Base-by-base conservation (phyloP, 2,113 vertebrate genomes). In the Chrysochloris asiatica region DNA sequence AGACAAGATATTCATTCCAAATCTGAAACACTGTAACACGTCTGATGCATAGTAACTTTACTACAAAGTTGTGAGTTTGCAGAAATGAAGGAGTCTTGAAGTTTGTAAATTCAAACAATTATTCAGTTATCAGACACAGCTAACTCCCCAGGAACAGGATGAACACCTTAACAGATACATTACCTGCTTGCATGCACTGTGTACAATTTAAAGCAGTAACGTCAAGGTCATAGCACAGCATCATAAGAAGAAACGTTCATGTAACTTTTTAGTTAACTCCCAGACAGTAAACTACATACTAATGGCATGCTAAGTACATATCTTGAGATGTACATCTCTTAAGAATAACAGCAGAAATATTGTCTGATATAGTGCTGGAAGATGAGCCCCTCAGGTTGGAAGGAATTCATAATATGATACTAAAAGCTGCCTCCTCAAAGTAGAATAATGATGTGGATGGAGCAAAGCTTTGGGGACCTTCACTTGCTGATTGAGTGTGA, bases 291-390 rank as follows among this genome's bases (percentile, higher is more conserved):
- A 4, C 48, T 75, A 38, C 2, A 61, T 33, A 1, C 43, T 13
- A 4, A 80, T 67, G 26, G 54, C n/a, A 78, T 90, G 75, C 41
- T 77, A 89, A 89, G 26, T n/a, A n/a, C n/a, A n/a, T n/a, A n/a
- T n/a, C n/a, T n/a, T n/a, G n/a, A n/a, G n/a, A n/a, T n/a, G n/a
- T n/a, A n/a, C n/a, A n/a, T n/a, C n/a, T n/a, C n/a, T n/a, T n/a
- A n/a, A n/a, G n/a, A n/a, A n/a, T n/a, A n/a, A n/a, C n/a, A n/a
- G n/a, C n/a, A n/a, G n/a, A n/a, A n/a, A n/a, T n/a, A n/a, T n/a
- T n/a, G n/a, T n/a, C n/a, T n/a, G n/a, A n/a, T n/a, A n/a, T n/a
- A n/a, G n/a, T n/a, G n/a, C n/a, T n/a, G n/a, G n/a, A n/a, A n/a
- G n/a, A n/a, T n/a, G n/a, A n/a, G n/a, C n/a, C n/a, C n/a, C n/a